These are phyloP conservation scores for Doris montereyensis DNA, from an alignment of 2,888 invertebrate species.

Conservation along the genomic window DNA sequence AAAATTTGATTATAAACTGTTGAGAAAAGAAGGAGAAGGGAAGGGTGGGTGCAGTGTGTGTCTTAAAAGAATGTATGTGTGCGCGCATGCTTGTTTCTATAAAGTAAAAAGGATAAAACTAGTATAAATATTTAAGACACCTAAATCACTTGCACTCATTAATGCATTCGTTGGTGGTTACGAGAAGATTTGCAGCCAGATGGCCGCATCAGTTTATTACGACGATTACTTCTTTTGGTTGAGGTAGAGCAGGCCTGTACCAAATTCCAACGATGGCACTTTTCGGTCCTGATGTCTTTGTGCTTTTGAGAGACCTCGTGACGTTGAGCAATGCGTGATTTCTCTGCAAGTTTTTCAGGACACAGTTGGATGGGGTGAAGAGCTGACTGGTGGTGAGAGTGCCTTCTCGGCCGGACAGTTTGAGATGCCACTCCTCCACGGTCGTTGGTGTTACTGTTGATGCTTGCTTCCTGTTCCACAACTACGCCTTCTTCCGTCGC, in stretches of 20 bases:
- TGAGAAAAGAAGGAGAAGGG: too few species aligned
- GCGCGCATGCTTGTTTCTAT: too few species aligned
- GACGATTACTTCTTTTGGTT: conserved; percentile 50
- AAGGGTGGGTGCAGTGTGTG: too few species aligned
- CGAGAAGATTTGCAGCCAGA: conserved; percentile 56
- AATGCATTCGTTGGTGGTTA: too few species aligned
- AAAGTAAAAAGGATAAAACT: too few species aligned
- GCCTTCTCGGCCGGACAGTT: not conserved
- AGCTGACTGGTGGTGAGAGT: not conserved
- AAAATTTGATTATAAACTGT: too few species aligned
- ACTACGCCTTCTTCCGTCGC: not conserved
- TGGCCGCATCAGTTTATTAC: conserved; percentile 51
- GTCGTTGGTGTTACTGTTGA: conserved; percentile 18
- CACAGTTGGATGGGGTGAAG: not conserved
- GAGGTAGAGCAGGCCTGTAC: conserved; percentile 39
- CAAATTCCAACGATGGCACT: conserved; percentile 52
- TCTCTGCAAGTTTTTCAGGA: not conserved
- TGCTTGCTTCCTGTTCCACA: not conserved
- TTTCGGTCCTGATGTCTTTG: conserved; percentile 47
- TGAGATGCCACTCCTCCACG: too few species aligned
- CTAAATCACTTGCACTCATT: conserved; percentile 46
- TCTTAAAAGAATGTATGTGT: too few species aligned
- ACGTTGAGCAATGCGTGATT: conserved; percentile 48
- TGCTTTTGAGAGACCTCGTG: conserved; percentile 46
- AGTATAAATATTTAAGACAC: not conserved